These are phyloP conservation scores for Barypeithes pellucidus DNA, from an alignment of 2,888 invertebrate genomes.

Conservation along the genomic window DNA sequence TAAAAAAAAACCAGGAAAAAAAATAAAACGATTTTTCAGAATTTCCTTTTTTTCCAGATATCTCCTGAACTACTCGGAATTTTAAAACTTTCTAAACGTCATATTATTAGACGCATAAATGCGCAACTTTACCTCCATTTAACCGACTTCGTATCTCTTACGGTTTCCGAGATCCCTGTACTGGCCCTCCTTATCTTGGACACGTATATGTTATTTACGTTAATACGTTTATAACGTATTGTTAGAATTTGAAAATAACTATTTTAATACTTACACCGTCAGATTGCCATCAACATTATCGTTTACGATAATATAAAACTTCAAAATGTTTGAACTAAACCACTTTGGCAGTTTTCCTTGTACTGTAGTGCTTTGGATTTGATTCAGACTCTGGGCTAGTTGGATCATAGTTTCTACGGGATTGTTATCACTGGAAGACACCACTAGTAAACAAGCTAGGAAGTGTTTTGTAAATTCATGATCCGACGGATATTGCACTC, in stretches of 20 bases:
- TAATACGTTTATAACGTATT: no score
- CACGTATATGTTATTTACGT: no score
- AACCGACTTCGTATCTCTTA: no score
- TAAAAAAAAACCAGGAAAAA: no score
- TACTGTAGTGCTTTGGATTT: conserved; percentile 74
- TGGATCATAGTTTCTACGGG: conserved; percentile 88
- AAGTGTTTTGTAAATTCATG: conserved; percentile 97
- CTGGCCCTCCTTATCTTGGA: no score
- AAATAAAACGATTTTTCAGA: no score
- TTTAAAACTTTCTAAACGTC: no score
- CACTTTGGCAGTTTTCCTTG: conserved; percentile 88
- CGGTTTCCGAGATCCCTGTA: no score
- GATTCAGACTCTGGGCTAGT: conserved; percentile 86
- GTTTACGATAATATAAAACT: conserved; percentile 92
- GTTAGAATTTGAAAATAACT: neutral
- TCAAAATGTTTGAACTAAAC: conserved; percentile 86
- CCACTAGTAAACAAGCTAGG: conserved; percentile 85
- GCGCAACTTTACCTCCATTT: no score
- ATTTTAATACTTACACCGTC: conserved; percentile 77
- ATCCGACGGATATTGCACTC: conserved; percentile 91
- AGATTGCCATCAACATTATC: conserved; percentile 84
- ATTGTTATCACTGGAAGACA: conserved; percentile 81
- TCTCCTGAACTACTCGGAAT: no score
- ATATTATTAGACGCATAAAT: no score
- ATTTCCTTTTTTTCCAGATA: no score